Percentiles rank a stretch among this genome's conserved stretches.
Conservation (phyloP, 2,888 invertebrate genomes). For the Polydrusus cervinus region DNA sequence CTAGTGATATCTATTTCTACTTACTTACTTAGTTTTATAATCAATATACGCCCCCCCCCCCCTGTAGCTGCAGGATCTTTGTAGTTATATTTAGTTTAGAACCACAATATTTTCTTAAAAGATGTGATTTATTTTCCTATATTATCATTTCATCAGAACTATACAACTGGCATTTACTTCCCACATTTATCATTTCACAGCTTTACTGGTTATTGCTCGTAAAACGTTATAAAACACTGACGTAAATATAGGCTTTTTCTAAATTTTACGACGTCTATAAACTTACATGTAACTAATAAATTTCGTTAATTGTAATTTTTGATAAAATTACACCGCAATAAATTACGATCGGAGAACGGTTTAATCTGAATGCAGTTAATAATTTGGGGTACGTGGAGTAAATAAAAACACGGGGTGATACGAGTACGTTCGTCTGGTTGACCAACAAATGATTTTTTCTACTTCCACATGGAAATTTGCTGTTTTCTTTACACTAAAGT, state of each 20-base stretch:
- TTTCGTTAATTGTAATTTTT: background rate
- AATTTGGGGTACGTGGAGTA: background rate
- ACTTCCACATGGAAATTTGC: too few relatives aligned
- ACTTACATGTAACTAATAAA: background rate
- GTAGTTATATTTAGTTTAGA: too few relatives aligned
- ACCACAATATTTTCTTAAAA: too few relatives aligned
- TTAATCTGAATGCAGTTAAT: background rate
- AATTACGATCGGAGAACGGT: background rate
- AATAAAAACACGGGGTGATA: slow-evolving; percentile 9
- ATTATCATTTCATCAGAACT: background rate
- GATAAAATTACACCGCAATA: background rate
- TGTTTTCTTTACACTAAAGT: too few relatives aligned
- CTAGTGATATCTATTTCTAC: too few relatives aligned
- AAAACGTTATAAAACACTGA: slow-evolving; percentile 15
- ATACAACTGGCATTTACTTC: slow-evolving; percentile 1
- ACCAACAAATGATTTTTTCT: too few relatives aligned
- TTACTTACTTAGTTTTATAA: too few relatives aligned
- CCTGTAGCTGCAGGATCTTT: too few relatives aligned
- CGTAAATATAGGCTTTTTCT: background rate
- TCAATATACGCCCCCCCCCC: too few relatives aligned
- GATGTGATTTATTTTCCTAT: too few relatives aligned
- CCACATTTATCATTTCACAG: background rate
- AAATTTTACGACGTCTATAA: slow-evolving; percentile 1
- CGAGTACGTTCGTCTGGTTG: too few relatives aligned
- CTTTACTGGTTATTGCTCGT: background rate